These are phyloP conservation scores for Procambarus clarkii DNA, from an alignment of 1,140 invertebrate species.

Conservation along the genomic window DNA sequence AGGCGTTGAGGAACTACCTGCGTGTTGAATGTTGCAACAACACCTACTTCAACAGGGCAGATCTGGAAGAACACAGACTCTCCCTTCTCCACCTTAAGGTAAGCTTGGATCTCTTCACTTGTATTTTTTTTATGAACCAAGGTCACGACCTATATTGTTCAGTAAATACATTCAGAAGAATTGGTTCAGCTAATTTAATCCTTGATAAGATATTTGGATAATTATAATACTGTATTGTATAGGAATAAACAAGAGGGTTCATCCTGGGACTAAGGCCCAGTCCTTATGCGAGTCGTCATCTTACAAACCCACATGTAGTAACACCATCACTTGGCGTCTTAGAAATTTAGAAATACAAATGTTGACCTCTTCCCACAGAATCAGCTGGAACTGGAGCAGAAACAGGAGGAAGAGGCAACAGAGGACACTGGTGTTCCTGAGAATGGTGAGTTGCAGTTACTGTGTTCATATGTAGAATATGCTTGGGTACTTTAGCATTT, in stretches of 20 bases:
- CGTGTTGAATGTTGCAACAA: slow-evolving; percentile 36
- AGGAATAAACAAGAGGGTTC: too few relatives aligned
- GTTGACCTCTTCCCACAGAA: neutral
- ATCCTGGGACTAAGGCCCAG: too few relatives aligned
- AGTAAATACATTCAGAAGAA: too few relatives aligned
- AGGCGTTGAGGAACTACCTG: slow-evolving; percentile 49
- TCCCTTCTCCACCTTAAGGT: slow-evolving; percentile 53
- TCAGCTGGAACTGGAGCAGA: slow-evolving; percentile 12
- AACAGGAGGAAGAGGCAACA: slow-evolving; percentile 13
- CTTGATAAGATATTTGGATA: too few relatives aligned
- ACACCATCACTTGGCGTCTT: too few relatives aligned
- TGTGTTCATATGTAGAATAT: neutral
- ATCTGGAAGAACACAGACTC: slow-evolving; percentile 53
- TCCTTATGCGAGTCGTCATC: too few relatives aligned
- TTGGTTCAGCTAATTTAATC: too few relatives aligned
- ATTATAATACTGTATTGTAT: too few relatives aligned
- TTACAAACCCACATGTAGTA: too few relatives aligned
- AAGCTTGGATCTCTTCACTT: neutral
- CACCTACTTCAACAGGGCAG: slow-evolving; percentile 45
- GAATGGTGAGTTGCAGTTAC: neutral
- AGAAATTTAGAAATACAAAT: too few relatives aligned
- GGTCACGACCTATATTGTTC: too few relatives aligned
- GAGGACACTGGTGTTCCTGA: slow-evolving; percentile 23
- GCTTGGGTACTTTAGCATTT: neutral
- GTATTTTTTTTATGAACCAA: too few relatives aligned